A percentile compares a stretch with the other conserved stretches of the same genome.
Evolutionary conservation across 2,113 vertebrate genomes (phyloP).

Genomic region (Cavia aperea): DNA sequence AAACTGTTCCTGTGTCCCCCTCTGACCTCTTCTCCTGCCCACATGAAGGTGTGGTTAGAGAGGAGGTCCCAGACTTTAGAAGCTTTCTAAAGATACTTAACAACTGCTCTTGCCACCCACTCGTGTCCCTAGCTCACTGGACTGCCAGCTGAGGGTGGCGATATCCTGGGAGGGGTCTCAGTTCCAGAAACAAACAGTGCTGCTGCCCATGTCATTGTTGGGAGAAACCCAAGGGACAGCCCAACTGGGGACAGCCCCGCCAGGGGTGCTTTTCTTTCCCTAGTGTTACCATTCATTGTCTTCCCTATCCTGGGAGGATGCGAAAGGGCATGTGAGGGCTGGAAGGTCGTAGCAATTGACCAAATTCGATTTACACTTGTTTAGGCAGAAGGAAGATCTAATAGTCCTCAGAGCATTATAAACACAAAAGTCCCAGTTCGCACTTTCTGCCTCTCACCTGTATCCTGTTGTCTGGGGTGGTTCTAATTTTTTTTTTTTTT

Average conservation of each 20-base stretch:
- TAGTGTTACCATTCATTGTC: background rate
- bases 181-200: constrained; percentile 42
- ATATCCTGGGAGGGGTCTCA: constrained; percentile 38
- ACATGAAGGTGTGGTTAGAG: background rate
- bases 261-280: background rate
- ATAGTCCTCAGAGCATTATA: background rate
- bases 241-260: background rate
- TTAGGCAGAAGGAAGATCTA: background rate
- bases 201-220: constrained; percentile 9
- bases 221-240: constrained; percentile 33
- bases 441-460: background rate
- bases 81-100: background rate
- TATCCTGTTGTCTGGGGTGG: background rate
- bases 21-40: constrained; percentile 1
- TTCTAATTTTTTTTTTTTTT: background rate
- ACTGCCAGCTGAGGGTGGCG: background rate
- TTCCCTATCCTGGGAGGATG: background rate
- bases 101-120: background rate
- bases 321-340: constrained; percentile 16
- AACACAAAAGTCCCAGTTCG: background rate
- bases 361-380: background rate
- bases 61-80: background rate
- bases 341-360: background rate
- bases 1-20: background rate
- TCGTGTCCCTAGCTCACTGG: background rate